phyloP scores from a whole-genome alignment of 2,888 invertebrate species.

The Heliconius sara region DNA sequence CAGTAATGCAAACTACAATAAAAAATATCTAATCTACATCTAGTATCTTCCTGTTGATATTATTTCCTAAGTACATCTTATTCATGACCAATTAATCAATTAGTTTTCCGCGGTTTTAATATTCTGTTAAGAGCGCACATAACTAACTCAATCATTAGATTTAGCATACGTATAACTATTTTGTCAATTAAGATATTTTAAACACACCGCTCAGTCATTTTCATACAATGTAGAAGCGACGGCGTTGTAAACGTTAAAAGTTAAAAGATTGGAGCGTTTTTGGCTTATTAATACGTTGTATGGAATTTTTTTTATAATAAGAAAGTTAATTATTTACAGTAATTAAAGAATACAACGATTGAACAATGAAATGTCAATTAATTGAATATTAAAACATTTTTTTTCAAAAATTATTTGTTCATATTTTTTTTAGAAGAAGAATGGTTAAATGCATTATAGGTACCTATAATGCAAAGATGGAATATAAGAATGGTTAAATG shows the following conservation, averaged over 20 bases:
- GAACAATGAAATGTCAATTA: too few species aligned
- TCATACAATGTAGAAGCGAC: slow-evolving; percentile 49
- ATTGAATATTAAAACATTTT: too few species aligned
- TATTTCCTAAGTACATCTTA: slow-evolving; percentile 9
- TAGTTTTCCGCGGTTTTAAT: slow-evolving; percentile 29
- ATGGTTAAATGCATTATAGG: too few species aligned
- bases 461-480: too few species aligned
- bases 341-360: too few species aligned
- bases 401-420: too few species aligned
- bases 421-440: too few species aligned
- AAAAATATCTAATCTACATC: background rate
- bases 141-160: slow-evolving; percentile 29
- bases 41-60: background rate
- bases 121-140: slow-evolving; percentile 33
- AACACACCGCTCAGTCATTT: slow-evolving; percentile 49
- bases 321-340: too few species aligned
- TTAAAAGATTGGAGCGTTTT: slow-evolving; percentile 16
- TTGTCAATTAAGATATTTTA: slow-evolving; percentile 44
- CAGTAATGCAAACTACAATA: background rate
- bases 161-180: slow-evolving; percentile 36
- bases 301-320: too few species aligned
- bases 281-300: background rate
- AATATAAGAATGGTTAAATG: too few species aligned
- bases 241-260: slow-evolving; percentile 31
- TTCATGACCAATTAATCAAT: slow-evolving; percentile 24